Evolutionary conservation across 2,797 vertebrate species (phyloP).

Genomic region (Lutjanus argentimaculatus): DNA sequence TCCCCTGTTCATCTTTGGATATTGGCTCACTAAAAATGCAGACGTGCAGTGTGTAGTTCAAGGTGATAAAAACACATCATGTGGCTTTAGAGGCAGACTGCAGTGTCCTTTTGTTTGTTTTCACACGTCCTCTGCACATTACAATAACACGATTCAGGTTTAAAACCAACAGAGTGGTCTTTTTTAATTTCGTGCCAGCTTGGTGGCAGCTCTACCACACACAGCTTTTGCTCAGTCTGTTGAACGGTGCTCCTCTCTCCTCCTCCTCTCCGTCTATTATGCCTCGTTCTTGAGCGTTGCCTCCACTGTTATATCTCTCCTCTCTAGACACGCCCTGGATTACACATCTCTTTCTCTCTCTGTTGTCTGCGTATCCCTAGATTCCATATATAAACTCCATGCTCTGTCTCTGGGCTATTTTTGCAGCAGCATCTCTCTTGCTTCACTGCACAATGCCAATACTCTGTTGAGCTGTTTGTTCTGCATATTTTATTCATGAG

Average conservation of each 20-base stretch:
- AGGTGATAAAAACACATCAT: neutral
- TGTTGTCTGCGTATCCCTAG: conserved; percentile 18
- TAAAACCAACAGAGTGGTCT: neutral
- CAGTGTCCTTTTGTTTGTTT: conserved; percentile 10
- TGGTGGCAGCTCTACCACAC: conserved; percentile 29
- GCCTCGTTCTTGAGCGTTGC: neutral
- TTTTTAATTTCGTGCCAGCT: conserved; percentile 24
- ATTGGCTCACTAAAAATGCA: neutral
- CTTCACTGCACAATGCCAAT: conserved; percentile 61
- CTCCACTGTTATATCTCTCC: neutral
- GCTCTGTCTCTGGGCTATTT: conserved; percentile 49
- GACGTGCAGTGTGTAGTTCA: neutral
- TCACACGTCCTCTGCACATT: neutral
- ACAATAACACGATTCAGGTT: conserved; percentile 1
- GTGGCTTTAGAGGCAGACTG: neutral
- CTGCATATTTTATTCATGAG: conserved; percentile 79
- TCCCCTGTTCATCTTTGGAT: neutral
- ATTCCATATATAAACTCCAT: conserved; percentile 46
- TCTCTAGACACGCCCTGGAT: conserved; percentile 27
- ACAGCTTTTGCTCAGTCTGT: conserved; percentile 15
- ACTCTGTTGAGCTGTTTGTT: conserved; percentile 74
- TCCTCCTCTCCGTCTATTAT: neutral
- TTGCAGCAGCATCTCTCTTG: conserved; percentile 31
- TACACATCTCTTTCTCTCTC: conserved; percentile 1
- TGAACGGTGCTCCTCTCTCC: conserved; percentile 6